Evolutionary conservation across 1,140 invertebrate species (phyloP), one percentile per base, ranked within the genome.

Genomic region (Neomicropteryx cornuta): DNA sequence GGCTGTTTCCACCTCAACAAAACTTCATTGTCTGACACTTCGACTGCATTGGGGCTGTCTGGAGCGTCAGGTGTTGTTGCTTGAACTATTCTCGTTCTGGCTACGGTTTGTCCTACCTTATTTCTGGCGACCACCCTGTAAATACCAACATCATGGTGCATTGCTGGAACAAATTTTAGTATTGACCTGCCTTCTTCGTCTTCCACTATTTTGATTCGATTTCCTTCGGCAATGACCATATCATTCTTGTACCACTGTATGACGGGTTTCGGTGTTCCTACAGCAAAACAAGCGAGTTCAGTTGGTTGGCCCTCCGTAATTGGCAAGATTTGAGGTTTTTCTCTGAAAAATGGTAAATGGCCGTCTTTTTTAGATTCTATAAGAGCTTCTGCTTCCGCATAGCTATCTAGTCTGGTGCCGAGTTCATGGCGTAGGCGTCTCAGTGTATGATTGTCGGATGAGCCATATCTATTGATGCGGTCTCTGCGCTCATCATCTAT

Each of bases 211-310:
- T 79, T 84, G 23, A 90, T 75, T 36, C 87, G 69, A 43, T 80
- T 77, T 18, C 76, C 81, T 56, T 90, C 86, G 3, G 79, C 77
- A 3, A 92, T 60, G 23, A 92, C 83, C 52, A 86, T 73, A 51
- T 93, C 89, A 55, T 92, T 92, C 62, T 86, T 90, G 63, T 89
- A 97, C 94, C 95, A 99, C 46, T 94, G 87, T n/a, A 97, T 79
- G 29, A 73, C 64, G 0, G 94, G 92, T 51, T 82, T 79, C 0
- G 93, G 93, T 50, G 88, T 84, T 1, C 91, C 92, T 4, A 92
- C 83, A 2, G 88, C 87, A 33, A 81, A 79, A 61, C 90, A 96
- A 6, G 76, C 73, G 4, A 97, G 64, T 42, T 84, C 77, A 1
- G 85, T 77, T 8, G 77, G 73, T 49, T 85, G 78, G 11, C 83